Conservation (phyloP, 2,113 vertebrate genomes). For the Mus spicilegus region DNA sequence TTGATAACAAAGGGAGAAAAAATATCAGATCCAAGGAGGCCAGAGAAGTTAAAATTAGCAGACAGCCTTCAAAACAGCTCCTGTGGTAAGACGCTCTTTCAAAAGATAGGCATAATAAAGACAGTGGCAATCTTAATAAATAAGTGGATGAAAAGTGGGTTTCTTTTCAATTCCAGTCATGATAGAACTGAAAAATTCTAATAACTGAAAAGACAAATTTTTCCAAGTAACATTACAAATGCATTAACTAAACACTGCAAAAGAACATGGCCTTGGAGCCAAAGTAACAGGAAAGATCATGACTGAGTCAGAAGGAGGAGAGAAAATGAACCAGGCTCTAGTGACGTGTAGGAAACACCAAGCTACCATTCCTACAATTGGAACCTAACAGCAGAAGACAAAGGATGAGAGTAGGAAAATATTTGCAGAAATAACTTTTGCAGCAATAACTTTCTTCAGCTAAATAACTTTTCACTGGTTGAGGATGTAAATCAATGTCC, state of each 20-base stretch:
- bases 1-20: background rate
- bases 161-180: background rate
- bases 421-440: background rate
- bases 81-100: background rate
- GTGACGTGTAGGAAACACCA: background rate
- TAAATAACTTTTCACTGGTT: background rate
- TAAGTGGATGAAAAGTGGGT: background rate
- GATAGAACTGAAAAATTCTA: background rate
- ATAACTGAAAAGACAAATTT: background rate
- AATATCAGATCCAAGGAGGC: background rate
- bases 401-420: background rate
- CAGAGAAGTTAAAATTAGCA: background rate
- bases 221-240: background rate
- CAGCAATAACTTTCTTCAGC: background rate
- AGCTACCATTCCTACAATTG: background rate
- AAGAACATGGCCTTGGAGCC: slow-evolving; percentile 2
- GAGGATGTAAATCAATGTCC: background rate
- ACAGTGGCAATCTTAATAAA: background rate
- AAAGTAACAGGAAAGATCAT: background rate
- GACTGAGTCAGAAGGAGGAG: background rate
- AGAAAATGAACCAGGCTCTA: background rate
- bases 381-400: background rate
- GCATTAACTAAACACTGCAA: background rate
- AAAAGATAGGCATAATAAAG: background rate
- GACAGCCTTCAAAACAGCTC: background rate